Base-by-base conservation (phyloP, 1,140 invertebrate species). In the Marisa cornuarietis region DNA sequence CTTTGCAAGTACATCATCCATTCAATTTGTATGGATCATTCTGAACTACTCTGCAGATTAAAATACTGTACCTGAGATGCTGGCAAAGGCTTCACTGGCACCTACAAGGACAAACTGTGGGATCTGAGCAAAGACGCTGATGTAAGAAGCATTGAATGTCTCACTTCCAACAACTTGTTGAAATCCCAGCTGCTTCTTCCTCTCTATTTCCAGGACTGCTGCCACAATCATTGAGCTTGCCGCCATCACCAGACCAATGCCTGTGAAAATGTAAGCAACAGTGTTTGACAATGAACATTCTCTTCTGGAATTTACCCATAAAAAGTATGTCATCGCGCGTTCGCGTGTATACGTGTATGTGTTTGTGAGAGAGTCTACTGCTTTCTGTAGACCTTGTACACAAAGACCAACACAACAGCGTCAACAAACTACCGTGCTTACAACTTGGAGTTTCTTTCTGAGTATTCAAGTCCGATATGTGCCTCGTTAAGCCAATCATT, bases 91-190 rank as follows among this genome's bases (percentile, higher is more conserved):
- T 86, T 93, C 92, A 82, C 92, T 91, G 20, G 91, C 87, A 1
- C 92, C 92, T 69, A 93, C 88, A 24, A 93, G 84, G 26, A 90
- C 88, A 85, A 92, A 93, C 82, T 92, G 91, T 61, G 92, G 92
- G 62, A 92, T 86, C 83, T 92, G 92, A 85, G 89, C 87, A 71
- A 92, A 89, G 24, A 88, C 78, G 16, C 78, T 81, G 26, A 87
- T 16, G 54, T 78, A 79, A 42, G 87, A 85, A 4, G 86, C 82
- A 73, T 85, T 83, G 75, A 86, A 88, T 14, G n/a, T 79, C 71
- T 86, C 79, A 22, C 81, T 81, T 10, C 83, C 82, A 8, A 89
- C 73, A 14, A 54, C 49, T 76, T 89, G 88, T 18, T 65, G 11
- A 51, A 88, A 83, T 62, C 84, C 72, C 10, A 89, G 65, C 26